Evolutionary conservation across 2,797 vertebrate species (phyloP).

Genomic region (Macroramphosus scolopax): DNA sequence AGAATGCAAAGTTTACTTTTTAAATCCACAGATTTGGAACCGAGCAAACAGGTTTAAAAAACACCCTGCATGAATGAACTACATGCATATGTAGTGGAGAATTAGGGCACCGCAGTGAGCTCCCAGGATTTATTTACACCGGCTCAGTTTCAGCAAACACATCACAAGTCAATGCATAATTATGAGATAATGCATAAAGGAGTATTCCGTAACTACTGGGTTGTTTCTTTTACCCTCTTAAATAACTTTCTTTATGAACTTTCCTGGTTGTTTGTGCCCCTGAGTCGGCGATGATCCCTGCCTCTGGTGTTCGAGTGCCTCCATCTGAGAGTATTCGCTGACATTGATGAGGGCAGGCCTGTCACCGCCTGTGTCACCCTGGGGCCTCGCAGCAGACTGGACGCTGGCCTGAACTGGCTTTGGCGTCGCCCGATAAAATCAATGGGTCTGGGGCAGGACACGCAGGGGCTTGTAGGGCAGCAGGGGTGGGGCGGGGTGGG

Average conservation of each 20-base stretch:
- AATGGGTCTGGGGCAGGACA: conserved; percentile 67
- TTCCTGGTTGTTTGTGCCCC: conserved; percentile 2
- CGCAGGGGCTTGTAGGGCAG: conserved; percentile 44
- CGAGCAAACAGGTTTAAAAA: too few species aligned
- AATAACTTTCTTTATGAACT: conserved; percentile 1
- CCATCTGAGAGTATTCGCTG: conserved; percentile 38
- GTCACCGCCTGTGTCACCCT: conserved; percentile 45
- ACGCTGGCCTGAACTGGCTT: conserved; percentile 63
- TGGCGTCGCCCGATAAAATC: conserved; percentile 71
- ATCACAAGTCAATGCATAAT: too few species aligned
- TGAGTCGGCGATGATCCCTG: background rate
- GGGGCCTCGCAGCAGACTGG: conserved; percentile 53
- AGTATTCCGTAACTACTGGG: too few species aligned
- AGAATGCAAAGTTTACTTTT: background rate
- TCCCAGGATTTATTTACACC: too few species aligned
- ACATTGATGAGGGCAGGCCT: conserved; percentile 51
- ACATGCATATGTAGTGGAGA: too few species aligned
- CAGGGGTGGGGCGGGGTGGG: conserved; percentile 5
- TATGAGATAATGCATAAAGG: too few species aligned
- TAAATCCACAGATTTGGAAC: too few species aligned
- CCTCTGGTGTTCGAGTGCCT: conserved; percentile 33
- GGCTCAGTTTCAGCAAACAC: too few species aligned
- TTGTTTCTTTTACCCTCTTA: too few species aligned
- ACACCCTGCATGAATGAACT: too few species aligned
- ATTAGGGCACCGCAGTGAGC: too few species aligned